Evolutionary conservation across 2,797 vertebrate species (phyloP).

Genomic region (Eulemur albifrons): DNA sequence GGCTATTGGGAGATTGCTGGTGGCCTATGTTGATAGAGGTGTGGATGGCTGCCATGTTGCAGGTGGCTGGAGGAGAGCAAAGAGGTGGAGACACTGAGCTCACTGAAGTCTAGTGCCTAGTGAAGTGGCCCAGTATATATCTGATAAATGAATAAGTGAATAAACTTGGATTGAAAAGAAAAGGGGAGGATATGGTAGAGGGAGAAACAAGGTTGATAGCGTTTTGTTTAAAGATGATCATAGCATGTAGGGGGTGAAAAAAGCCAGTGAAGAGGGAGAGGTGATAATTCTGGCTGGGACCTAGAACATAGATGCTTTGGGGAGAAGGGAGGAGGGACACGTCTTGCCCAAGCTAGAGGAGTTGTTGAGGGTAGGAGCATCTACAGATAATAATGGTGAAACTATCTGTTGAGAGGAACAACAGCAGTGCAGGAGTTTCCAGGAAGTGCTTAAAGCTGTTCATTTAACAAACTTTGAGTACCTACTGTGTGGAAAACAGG

Average conservation of each 20-base stretch:
- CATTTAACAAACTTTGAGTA: not conserved
- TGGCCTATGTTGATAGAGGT: not conserved
- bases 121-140: not conserved
- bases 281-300: not conserved
- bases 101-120: not conserved
- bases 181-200: not conserved
- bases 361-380: not conserved
- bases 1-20: not conserved
- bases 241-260: not conserved
- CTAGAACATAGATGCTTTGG: not conserved
- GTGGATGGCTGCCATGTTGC: not conserved
- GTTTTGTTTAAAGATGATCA: constrained; percentile 21
- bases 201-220: not conserved
- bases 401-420: not conserved
- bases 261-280: not conserved
- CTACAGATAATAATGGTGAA: not conserved
- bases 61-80: not conserved
- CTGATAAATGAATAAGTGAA: not conserved
- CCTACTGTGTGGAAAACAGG: not conserved
- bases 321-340: not conserved
- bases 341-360: not conserved
- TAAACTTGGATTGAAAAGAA: constrained; percentile 6
- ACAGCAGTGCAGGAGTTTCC: not conserved
- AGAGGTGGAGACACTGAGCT: not conserved
- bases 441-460: not conserved